Evolutionary conservation across 2,113 vertebrate species (phyloP).

Genomic region (Antechinus flavipes): DNA sequence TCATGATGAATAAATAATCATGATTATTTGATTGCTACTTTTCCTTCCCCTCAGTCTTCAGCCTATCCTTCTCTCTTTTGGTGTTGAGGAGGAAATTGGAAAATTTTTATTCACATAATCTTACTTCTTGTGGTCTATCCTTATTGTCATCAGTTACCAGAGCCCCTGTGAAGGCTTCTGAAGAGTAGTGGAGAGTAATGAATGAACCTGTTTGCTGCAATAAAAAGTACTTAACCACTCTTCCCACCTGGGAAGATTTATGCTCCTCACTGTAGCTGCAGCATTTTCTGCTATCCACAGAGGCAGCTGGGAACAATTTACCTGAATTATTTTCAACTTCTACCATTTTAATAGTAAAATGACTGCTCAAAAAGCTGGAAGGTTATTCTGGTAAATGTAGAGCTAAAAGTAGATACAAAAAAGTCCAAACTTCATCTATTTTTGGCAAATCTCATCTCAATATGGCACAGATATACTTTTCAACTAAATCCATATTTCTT

Average conservation of each 20-base stretch:
- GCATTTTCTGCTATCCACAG: neutral
- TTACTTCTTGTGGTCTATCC: conserved; percentile 19
- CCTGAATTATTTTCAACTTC: conserved; percentile 20
- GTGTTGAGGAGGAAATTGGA: conserved; percentile 56
- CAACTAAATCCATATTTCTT: conserved; percentile 52
- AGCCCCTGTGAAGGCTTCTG: conserved; percentile 39
- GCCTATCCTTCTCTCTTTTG: neutral
- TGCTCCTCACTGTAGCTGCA: conserved; percentile 5
- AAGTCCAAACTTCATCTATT: conserved; percentile 42
- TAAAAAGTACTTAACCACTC: conserved; percentile 35
- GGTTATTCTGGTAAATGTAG: conserved; percentile 47
- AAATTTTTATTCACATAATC: conserved; percentile 37
- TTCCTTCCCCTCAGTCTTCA: neutral
- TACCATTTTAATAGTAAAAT: conserved; percentile 53
- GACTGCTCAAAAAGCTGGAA: conserved; percentile 43
- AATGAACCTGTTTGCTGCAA: conserved; percentile 4
- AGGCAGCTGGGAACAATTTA: conserved; percentile 40
- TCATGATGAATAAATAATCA: neutral
- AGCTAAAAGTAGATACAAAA: conserved; percentile 41
- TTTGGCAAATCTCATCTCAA: conserved; percentile 60
- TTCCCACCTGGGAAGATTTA: conserved; percentile 26
- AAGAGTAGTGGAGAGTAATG: conserved; percentile 36
- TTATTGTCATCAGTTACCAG: conserved; percentile 52
- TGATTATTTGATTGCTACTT: conserved; percentile 31
- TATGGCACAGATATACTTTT: conserved; percentile 57